Percentiles rank a stretch among this genome's conserved stretches.
phyloP scores from a whole-genome alignment of 92 coral and sea anemone genomes.

The Epizoanthus rinbou region DNA sequence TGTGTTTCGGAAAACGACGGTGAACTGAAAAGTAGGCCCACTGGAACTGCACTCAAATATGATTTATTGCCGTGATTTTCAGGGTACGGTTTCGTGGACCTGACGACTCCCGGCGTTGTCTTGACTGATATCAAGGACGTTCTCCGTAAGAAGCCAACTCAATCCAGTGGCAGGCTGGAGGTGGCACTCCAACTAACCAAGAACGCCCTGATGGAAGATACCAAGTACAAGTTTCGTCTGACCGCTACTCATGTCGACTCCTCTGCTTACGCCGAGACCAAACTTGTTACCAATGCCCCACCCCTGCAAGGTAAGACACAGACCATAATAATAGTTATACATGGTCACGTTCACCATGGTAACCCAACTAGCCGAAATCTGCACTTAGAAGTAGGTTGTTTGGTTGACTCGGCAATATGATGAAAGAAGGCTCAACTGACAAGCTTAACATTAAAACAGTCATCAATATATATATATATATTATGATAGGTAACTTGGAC shows the following conservation, averaged over 20 bases:
- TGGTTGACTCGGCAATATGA: neutral
- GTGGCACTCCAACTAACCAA: slow-evolving; percentile 50
- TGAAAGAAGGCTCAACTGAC: no score
- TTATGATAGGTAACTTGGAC: slow-evolving; percentile 45
- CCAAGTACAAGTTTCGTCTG: slow-evolving; percentile 58
- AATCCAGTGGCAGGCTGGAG: neutral
- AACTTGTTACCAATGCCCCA: slow-evolving; percentile 64
- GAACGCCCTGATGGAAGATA: slow-evolving; percentile 52
- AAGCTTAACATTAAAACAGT: no score
- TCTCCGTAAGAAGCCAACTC: slow-evolving; percentile 30
- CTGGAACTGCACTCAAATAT: no score
- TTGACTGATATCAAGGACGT: slow-evolving; percentile 1
- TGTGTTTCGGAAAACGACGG: no score
- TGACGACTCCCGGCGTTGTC: slow-evolving; percentile 42
- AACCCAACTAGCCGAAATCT: neutral
- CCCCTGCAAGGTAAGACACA: slow-evolving; percentile 65
- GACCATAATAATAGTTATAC: neutral
- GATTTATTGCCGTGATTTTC: neutral
- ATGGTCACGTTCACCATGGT: no score
- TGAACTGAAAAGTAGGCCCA: no score
- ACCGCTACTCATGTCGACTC: slow-evolving; percentile 60
- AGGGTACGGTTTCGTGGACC: slow-evolving; percentile 65
- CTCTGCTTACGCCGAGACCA: slow-evolving; percentile 62
- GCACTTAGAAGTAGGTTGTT: neutral
- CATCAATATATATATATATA: neutral